phyloP scores from a whole-genome alignment of 2,113 vertebrate genomes.

The Cygnus atratus region DNA sequence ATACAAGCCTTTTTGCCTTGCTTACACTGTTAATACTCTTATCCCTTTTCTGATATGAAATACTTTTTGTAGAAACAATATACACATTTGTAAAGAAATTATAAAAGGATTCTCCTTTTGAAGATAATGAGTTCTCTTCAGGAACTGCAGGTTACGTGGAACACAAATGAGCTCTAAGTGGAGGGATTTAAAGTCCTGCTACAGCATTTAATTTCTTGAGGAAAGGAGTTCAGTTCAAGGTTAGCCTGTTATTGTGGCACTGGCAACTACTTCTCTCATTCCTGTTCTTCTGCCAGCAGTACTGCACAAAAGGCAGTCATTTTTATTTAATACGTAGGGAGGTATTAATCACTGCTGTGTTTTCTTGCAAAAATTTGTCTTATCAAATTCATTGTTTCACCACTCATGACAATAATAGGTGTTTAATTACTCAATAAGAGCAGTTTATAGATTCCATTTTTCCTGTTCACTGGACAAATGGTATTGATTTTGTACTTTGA shows the following conservation, averaged over 20 bases:
- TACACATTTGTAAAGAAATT: constrained; percentile 85
- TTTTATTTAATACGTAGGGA: constrained; percentile 87
- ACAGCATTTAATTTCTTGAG: constrained; percentile 88
- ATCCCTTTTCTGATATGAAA: constrained; percentile 79
- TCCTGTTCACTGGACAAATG: constrained; percentile 92
- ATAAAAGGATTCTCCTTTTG: constrained; percentile 83
- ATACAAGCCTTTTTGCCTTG: constrained; percentile 71
- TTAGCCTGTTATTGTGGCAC: constrained; percentile 88
- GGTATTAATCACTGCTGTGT: constrained; percentile 91
- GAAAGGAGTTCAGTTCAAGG: constrained; percentile 89
- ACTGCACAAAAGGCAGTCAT: constrained; percentile 83
- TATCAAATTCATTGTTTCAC: constrained; percentile 96
- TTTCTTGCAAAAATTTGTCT: constrained; percentile 89
- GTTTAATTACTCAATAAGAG: constrained; percentile 99
- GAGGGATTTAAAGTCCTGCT: constrained; percentile 88
- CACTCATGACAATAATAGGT: constrained; percentile 96
- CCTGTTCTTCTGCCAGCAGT: constrained; percentile 79
- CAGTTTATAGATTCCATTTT: constrained; percentile 95
- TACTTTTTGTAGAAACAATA: constrained; percentile 83
- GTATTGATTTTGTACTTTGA: constrained; percentile 94
- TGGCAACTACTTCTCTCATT: constrained; percentile 81
- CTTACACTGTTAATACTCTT: constrained; percentile 79
- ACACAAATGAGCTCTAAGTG: constrained; percentile 89
- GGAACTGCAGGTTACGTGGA: constrained; percentile 84
- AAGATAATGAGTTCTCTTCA: constrained; percentile 87